Conservation (phyloP, 2,113 vertebrate species). For the Ictalurus furcatus region DNA sequence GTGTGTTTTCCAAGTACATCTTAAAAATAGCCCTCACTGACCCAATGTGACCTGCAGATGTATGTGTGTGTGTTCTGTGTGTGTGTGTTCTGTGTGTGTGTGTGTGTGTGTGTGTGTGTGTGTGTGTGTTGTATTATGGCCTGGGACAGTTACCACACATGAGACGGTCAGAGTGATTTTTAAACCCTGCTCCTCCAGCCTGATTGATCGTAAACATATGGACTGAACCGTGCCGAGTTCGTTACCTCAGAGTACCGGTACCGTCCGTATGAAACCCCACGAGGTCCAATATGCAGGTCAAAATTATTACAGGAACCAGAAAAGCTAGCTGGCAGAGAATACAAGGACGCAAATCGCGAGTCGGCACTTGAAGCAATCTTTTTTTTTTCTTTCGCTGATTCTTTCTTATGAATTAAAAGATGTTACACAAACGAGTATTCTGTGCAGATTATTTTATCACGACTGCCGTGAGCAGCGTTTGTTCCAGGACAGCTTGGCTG, state of each 20-base stretch:
- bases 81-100: neutral
- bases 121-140: neutral
- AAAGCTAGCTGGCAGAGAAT: neutral
- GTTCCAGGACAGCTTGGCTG: neutral
- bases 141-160: neutral
- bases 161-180: neutral
- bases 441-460: neutral
- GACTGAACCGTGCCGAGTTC: neutral
- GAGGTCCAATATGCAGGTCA: neutral
- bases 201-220: neutral
- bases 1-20: slow-evolving; percentile 35
- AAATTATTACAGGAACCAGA: neutral
- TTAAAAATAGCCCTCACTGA: slow-evolving; percentile 15
- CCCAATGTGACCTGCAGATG: slow-evolving; percentile 20
- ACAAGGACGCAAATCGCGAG: neutral
- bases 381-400: neutral
- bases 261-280: too few species aligned
- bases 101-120: neutral
- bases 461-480: too few species aligned
- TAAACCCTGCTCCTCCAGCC: neutral
- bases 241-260: neutral
- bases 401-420: neutral
- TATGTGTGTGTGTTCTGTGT: neutral
- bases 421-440: neutral
- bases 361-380: neutral